Conservation (phyloP, 2,797 vertebrate genomes). For the Adrianichthys oophorus region DNA sequence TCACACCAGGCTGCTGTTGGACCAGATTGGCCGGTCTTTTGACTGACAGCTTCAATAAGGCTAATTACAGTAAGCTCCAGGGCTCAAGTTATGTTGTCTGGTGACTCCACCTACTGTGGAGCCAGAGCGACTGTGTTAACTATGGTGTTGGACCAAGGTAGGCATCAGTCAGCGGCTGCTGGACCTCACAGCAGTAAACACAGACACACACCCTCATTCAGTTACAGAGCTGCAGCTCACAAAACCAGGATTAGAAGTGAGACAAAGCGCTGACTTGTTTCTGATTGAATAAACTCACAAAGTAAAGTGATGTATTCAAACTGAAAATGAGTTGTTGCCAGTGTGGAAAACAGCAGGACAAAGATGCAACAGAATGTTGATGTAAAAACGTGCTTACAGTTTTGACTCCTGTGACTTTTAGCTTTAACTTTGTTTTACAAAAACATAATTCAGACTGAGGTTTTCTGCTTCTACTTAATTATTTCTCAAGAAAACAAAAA, state of each 20-base stretch:
- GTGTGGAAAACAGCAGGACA: background rate
- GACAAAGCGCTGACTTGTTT: background rate
- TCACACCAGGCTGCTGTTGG: slow-evolving; percentile 49
- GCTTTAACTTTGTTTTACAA: too few relatives aligned
- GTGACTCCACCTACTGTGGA: slow-evolving; percentile 73
- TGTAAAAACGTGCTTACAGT: background rate
- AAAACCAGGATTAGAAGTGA: too few relatives aligned
- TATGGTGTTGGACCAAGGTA: slow-evolving; percentile 68
- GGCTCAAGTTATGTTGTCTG: slow-evolving; percentile 72
- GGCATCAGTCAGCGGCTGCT: slow-evolving; percentile 58
- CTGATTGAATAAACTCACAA: background rate
- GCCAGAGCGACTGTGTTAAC: slow-evolving; percentile 70
- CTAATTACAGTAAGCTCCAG: slow-evolving; percentile 76
- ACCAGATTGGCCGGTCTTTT: slow-evolving; percentile 48
- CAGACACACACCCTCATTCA: slow-evolving; percentile 17
- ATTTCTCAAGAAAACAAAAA: too few relatives aligned
- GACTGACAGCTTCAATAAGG: slow-evolving; percentile 79
- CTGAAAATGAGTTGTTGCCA: background rate
- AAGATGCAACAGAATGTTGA: background rate
- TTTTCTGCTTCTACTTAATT: too few relatives aligned
- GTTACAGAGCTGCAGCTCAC: background rate
- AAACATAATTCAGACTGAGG: too few relatives aligned
- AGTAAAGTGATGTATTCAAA: background rate
- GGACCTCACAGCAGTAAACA: slow-evolving; percentile 70
- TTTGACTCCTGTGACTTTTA: too few relatives aligned